A percentile compares a stretch with the other conserved stretches of the same genome.
phyloP scores from a whole-genome alignment of 2,888 invertebrate species.

The Phlogophora meticulosa region DNA sequence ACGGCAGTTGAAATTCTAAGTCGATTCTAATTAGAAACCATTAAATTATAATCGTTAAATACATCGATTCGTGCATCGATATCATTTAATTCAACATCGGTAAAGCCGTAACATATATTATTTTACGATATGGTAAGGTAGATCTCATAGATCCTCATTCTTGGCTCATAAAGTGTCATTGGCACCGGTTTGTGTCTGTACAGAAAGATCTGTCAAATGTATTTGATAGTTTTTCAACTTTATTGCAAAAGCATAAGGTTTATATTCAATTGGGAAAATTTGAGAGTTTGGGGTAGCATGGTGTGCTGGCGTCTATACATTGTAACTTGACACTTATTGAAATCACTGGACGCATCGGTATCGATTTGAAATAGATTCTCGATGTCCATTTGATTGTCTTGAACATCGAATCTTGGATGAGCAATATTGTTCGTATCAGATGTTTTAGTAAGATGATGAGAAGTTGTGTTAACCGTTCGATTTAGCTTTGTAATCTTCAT shows the following conservation, averaged over 20 bases:
- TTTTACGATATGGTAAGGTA: constrained; percentile 51
- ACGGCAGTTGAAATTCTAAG: constrained; percentile 26
- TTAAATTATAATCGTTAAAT: constrained; percentile 58
- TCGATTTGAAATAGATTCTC: constrained; percentile 49
- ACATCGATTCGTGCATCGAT: constrained; percentile 42
- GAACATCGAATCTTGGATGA: constrained; percentile 36
- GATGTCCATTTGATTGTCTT: constrained; percentile 40
- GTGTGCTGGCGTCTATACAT: too few relatives aligned
- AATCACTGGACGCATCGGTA: constrained; percentile 54
- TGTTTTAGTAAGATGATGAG: constrained; percentile 7
- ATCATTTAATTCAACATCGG: constrained; percentile 59
- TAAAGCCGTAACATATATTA: constrained; percentile 45
- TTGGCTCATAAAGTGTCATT: constrained; percentile 56
- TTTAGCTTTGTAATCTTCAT: neutral
- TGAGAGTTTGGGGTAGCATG: too few relatives aligned
- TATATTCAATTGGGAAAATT: too few relatives aligned
- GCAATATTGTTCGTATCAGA: constrained; percentile 34
- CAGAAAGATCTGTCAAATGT: too few relatives aligned
- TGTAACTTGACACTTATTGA: constrained; percentile 60
- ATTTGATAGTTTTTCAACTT: too few relatives aligned
- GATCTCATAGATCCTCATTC: constrained; percentile 52
- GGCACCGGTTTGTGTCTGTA: constrained; percentile 40
- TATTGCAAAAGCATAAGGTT: too few relatives aligned
- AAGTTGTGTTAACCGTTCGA: neutral
- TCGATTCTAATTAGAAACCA: constrained; percentile 56